Conservation (phyloP, 2,797 vertebrate species). For the Sardinella longiceps region DNA sequence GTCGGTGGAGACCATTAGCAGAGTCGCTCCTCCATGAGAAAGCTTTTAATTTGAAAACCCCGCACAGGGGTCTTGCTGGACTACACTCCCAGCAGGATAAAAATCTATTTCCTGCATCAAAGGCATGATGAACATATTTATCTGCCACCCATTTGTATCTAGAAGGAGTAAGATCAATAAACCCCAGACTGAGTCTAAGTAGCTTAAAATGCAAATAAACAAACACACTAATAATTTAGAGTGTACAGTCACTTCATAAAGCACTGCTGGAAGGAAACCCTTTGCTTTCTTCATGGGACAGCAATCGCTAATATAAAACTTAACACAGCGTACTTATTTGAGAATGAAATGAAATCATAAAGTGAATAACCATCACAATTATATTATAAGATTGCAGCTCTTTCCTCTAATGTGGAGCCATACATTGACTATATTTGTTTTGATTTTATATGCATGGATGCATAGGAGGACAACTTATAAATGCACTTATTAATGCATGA, state of each 20-base stretch:
- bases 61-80: background rate
- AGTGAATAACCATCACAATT: background rate
- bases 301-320: background rate
- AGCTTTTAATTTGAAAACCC: background rate
- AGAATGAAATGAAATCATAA: background rate
- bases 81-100: background rate
- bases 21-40: background rate
- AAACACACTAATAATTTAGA: background rate
- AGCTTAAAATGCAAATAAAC: background rate
- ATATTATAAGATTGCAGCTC: background rate
- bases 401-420: background rate
- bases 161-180: background rate
- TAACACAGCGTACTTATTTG: background rate
- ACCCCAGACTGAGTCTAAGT: background rate
- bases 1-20: background rate
- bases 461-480: too few species aligned
- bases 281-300: background rate
- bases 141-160: background rate
- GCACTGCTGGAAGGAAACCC: background rate
- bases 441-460: background rate
- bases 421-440: too few species aligned
- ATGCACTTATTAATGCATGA: too few species aligned
- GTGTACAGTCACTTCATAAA: background rate
- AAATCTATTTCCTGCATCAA: background rate
- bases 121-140: background rate